Base-by-base conservation (phyloP, 2,797 vertebrate species). In the Paedocypris micromegethes region DNA sequence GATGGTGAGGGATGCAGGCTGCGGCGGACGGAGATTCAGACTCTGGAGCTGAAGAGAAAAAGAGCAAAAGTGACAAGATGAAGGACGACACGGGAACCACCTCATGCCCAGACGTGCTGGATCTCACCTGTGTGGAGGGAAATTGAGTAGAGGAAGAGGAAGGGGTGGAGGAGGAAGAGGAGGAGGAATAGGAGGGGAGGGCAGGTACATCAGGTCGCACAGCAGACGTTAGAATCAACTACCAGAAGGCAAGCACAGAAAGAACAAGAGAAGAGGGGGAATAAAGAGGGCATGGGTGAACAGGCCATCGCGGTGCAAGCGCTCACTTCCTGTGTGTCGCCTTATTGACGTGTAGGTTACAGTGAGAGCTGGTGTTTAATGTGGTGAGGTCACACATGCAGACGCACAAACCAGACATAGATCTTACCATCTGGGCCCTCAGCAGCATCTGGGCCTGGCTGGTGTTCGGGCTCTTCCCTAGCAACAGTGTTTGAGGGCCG, bases 391-490 rank as follows among this genome's bases (percentile, higher is more conserved):
- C 48, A 50, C 1, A 37, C 40, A 51, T 43, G 9, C 23, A 23
- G 23, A 23, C 23, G 23, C 23, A 23, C 23, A 23, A 23, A 23
- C 23, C 23, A 23, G 23, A 23, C 23, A 1, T 23, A 23, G 23
- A 23, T 53, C 88, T 90, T 86, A 98, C 95, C 94, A 97, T 97
- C 84, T 97, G 93, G 83, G 95, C 95, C 82, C 94, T 86, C 0
- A 97, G 93, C 78, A 98, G 94, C 93, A 97, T 94, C 74, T 98
- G 95, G 82, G 94, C 93, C 81, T 93, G 95, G 69, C 92, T 94
- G 23, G 93, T 87, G 77, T 90, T 90, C 78, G 94, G 92, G 78
- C 91, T 91, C 81, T 93, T 95, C 75, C 95, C 95, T 66, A 98
- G 83, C 75, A 97, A 87, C 91, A 97, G 85, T 0, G 94, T 90